Evolutionary conservation across 2,888 invertebrate species (phyloP).

Genomic region (Nasonia oneida): DNA sequence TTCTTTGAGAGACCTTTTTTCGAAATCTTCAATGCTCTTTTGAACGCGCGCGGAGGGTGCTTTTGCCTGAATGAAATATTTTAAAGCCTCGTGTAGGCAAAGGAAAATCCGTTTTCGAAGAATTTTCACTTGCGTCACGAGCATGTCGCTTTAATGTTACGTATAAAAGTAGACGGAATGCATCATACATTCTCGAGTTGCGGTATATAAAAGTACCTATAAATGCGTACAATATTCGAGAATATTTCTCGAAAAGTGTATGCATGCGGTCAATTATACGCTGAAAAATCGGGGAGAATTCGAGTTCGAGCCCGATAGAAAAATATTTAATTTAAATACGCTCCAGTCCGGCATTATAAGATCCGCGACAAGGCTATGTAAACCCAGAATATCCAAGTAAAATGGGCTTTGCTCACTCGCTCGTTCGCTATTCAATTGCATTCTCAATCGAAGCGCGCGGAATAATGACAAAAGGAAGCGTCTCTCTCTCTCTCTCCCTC

Average conservation of each 20-base stretch:
- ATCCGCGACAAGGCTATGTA: neutral
- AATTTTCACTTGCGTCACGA: neutral
- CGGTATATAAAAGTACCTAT: too few relatives aligned
- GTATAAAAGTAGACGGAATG: neutral
- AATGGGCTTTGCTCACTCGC: conserved; percentile 28
- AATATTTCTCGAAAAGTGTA: too few relatives aligned
- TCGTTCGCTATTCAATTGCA: conserved; percentile 41
- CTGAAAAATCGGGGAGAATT: neutral
- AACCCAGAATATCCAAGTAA: conserved; percentile 24
- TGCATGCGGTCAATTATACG: too few relatives aligned
- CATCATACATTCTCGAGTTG: neutral
- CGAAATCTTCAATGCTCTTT: neutral
- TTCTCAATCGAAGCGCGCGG: conserved; percentile 40
- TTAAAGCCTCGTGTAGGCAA: neutral
- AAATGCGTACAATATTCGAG: neutral
- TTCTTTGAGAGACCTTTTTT: neutral
- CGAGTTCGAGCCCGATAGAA: neutral
- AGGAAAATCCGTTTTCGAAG: neutral
- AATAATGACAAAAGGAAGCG: conserved; percentile 30
- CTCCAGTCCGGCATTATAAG: conserved; percentile 23
- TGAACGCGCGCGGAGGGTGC: neutral
- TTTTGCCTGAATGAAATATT: neutral
- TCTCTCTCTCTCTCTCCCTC: neutral
- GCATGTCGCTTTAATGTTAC: neutral
- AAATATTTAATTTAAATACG: conserved; percentile 14